A percentile compares a stretch with the other conserved stretches of the same genome.
Evolutionary conservation across 2,888 invertebrate genomes (phyloP).

Genomic region (Luperina testacea): DNA sequence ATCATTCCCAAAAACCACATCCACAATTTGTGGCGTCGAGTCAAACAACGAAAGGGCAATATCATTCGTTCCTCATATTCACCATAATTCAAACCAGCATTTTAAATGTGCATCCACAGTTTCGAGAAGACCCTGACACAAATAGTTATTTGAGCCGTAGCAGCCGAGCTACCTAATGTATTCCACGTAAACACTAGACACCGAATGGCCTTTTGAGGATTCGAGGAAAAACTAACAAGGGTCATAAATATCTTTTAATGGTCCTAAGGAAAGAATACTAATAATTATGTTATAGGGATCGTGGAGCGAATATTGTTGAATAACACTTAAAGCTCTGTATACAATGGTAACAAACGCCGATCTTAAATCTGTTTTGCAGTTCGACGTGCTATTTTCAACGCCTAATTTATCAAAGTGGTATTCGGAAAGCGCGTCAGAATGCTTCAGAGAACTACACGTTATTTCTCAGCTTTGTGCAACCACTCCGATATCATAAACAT

Average conservation of each 20-base stretch:
- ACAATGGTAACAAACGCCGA: slow-evolving; percentile 13
- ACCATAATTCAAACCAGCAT: slow-evolving; percentile 37
- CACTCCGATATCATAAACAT: slow-evolving; percentile 17
- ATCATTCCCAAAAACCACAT: not conserved
- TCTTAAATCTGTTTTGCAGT: slow-evolving; percentile 31
- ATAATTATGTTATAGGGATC: slow-evolving; percentile 11
- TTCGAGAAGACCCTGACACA: slow-evolving; percentile 65
- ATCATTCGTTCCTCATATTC: slow-evolving; percentile 3
- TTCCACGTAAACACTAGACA: slow-evolving; percentile 65
- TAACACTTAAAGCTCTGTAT: not conserved
- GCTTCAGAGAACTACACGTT: not conserved
- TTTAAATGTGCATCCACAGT: slow-evolving; percentile 45
- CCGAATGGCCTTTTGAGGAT: slow-evolving; percentile 68
- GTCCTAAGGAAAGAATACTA: slow-evolving; percentile 53
- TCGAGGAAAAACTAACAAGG: slow-evolving; percentile 57
- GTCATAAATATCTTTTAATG: slow-evolving; percentile 59
- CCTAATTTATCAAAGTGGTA: slow-evolving; percentile 41
- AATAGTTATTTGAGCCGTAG: slow-evolving; percentile 55
- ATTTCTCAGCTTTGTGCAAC: slow-evolving; percentile 31
- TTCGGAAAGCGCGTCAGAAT: slow-evolving; percentile 38
- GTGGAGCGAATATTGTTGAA: slow-evolving; percentile 41
- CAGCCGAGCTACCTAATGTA: slow-evolving; percentile 61
- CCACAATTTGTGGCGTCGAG: not conserved
- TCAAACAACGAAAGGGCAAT: not conserved
- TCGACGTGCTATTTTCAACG: slow-evolving; percentile 44